Conservation (phyloP, 2,113 vertebrate genomes). For the Proteles cristata region DNA sequence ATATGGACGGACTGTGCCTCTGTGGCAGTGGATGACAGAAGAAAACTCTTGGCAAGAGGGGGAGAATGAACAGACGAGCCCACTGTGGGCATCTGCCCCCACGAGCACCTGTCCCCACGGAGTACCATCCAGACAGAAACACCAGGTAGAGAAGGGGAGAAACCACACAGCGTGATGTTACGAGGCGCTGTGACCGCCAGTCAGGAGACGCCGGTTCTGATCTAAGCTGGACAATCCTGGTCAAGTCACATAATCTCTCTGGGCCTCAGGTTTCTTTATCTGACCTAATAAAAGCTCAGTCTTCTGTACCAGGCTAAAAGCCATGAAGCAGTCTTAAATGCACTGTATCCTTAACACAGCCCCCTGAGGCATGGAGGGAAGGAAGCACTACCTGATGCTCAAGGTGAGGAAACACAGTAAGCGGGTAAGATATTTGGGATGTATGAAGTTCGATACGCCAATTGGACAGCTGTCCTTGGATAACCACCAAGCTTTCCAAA, state of each 20-base stretch:
- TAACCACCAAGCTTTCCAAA: background rate
- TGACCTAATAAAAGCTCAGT: background rate
- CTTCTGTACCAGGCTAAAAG: background rate
- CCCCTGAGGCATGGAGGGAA: background rate
- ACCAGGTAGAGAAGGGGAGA: background rate
- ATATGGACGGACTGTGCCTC: too few relatives aligned
- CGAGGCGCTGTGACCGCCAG: background rate
- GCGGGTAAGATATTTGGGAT: background rate
- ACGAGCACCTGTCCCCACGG: too few relatives aligned
- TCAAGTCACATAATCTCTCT: background rate
- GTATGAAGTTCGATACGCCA: background rate
- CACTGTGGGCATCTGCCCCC: accelerated
- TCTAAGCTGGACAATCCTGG: background rate
- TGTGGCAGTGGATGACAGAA: background rate
- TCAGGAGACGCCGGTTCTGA: background rate
- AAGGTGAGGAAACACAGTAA: background rate
- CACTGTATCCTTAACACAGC: background rate
- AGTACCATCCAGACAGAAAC: background rate
- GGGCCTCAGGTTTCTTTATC: background rate
- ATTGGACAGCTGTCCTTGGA: background rate
- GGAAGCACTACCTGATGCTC: background rate
- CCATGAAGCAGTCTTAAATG: background rate
- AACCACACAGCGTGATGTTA: background rate
- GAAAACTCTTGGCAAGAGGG: background rate
- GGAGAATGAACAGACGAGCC: background rate